Base-by-base conservation (phyloP, 2,888 invertebrate species). In the Conops quadrifasciatus region DNA sequence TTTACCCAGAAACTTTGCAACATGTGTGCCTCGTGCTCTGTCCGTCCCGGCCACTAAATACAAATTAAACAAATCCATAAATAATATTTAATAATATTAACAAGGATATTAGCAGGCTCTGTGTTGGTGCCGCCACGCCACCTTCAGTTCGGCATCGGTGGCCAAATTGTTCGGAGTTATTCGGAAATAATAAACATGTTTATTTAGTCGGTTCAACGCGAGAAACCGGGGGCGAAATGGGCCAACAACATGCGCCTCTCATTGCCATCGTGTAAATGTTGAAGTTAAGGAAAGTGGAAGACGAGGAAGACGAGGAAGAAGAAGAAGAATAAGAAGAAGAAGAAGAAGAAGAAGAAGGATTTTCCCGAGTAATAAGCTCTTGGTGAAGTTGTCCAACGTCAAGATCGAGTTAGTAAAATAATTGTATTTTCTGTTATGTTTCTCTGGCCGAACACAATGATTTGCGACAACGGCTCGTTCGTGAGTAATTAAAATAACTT, bases 51-150 rank as follows among this genome's bases (percentile, higher is more conserved):
- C 78, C 80, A 83, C 84, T 83, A 84, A 83, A 83, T 83, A 84
- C 82, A 83, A 83, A 83, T 84, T 83, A 83, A 83, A 84, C 83
- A 83, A 84, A 83, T 83, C 83, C 84, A 83, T 83, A 83, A 83
- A 83, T 83, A 83, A 84, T 83, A 84, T 83, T 83, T 84, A 83
- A 83, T 83, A 83, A 80, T 80, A 84, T 83, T 83, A 83, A 83
- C 82, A 83, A 79, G 82, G 78, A 82, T 83, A 84, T 84, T 82
- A 83, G 80, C 80, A 78, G 68, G 51, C 68, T 49, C 28, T 49
- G 62, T 26, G 49, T 60, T 26, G 58, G 28, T 19, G 5, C 26
- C 56, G 21, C 11, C 24, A 21, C 28, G 65, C 19, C 15, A 30
- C 4, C 21, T n/a, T 30, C 15, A 36, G n/a, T 43, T 28, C 15